phyloP scores from a whole-genome alignment of 2,113 vertebrate species.

The Strix uralensis region DNA sequence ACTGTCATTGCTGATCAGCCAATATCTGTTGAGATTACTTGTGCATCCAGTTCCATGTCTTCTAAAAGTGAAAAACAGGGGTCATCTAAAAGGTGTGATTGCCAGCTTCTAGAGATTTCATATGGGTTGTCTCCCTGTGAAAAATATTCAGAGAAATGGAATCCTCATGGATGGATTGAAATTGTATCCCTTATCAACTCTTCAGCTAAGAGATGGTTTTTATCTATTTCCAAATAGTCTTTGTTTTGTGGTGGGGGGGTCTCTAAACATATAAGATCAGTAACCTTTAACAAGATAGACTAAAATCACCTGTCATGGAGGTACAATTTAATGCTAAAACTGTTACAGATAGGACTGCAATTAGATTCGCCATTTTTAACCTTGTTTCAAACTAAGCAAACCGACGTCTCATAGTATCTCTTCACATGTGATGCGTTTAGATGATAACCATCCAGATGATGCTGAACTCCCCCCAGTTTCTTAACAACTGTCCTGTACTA shows the following conservation, averaged over 20 bases:
- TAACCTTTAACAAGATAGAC: background rate
- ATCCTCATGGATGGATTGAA: background rate
- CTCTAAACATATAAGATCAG: background rate
- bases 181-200: background rate
- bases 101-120: background rate
- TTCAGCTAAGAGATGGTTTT: background rate
- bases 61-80: background rate
- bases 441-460: background rate
- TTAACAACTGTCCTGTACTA: background rate
- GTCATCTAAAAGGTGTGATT: background rate
- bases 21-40: background rate
- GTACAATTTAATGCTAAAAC: background rate
- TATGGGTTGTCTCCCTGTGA: background rate
- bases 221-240: background rate
- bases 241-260: background rate
- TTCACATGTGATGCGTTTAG: background rate
- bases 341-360: background rate
- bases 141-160: background rate
- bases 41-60: background rate
- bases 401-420: background rate
- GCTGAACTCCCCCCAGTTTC: background rate
- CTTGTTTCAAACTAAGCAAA: background rate
- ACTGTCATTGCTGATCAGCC: background rate
- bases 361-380: background rate
- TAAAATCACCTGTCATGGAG: background rate